These are phyloP conservation scores for Odontamblyopus rebecca DNA, from an alignment of 2,797 vertebrate species.

Conservation along the genomic window DNA sequence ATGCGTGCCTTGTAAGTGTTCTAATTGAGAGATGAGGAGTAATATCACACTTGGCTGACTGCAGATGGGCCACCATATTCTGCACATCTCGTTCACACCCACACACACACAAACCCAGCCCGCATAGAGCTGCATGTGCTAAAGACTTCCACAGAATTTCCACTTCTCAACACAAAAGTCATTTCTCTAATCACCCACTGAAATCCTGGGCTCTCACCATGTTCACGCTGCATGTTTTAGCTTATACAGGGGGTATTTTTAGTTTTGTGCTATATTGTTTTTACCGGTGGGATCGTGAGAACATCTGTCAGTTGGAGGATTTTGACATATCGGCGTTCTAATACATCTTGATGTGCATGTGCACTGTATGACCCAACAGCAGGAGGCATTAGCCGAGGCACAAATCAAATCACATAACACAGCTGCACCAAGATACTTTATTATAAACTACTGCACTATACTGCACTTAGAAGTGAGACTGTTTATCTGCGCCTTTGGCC, in stretches of 20 bases:
- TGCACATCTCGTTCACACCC: conserved; percentile 38
- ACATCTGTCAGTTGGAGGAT: background rate
- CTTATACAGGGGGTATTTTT: conserved; percentile 8
- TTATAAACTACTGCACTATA: too few species aligned
- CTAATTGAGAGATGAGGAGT: conserved; percentile 71
- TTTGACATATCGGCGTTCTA: too few species aligned
- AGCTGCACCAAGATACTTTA: too few species aligned
- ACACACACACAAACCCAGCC: conserved; percentile 36
- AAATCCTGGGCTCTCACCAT: conserved; percentile 12
- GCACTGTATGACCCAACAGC: too few species aligned
- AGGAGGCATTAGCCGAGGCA: too few species aligned
- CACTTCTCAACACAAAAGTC: conserved; percentile 18
- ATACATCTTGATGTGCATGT: too few species aligned
- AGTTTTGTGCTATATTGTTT: background rate
- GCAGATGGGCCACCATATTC: conserved; percentile 63
- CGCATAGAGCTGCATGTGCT: conserved; percentile 34
- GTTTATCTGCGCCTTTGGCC: too few species aligned
- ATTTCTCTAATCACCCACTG: conserved; percentile 35
- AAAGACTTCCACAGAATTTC: conserved; percentile 28
- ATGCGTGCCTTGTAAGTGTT: conserved; percentile 47
- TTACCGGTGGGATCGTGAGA: background rate
- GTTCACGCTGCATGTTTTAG: conserved; percentile 11
- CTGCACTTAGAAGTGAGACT: too few species aligned
- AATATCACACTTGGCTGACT: conserved; percentile 70
- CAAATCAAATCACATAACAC: too few species aligned